Evolutionary conservation across 2,113 vertebrate genomes (phyloP).

Genomic region (Empidonax alnorum): DNA sequence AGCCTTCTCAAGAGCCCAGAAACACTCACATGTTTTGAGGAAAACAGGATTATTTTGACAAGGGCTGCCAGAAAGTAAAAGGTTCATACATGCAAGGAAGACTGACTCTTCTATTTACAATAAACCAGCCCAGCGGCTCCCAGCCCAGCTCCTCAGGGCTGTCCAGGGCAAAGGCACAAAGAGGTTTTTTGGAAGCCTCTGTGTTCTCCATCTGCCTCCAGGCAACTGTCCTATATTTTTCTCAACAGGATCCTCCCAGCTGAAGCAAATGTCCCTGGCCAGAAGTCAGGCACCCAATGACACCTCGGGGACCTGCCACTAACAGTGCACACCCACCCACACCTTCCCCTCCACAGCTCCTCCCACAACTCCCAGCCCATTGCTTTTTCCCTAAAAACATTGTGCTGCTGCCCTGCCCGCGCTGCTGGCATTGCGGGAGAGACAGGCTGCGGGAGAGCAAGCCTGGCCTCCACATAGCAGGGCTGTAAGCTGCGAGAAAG

Average conservation of each 20-base stretch:
- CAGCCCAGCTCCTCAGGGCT: slow-evolving; percentile 9
- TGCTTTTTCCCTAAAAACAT: accelerated
- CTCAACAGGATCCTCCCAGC: neutral
- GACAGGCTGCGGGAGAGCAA: neutral
- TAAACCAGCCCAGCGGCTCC: neutral
- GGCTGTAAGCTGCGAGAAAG: neutral
- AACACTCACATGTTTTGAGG: slow-evolving; percentile 6
- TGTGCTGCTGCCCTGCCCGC: accelerated
- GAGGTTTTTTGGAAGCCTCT: slow-evolving; percentile 40
- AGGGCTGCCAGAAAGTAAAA: slow-evolving; percentile 39
- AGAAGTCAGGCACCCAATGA: neutral
- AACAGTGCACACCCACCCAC: neutral
- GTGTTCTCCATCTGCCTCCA: neutral
- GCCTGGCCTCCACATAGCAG: neutral
- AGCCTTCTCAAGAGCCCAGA: neutral
- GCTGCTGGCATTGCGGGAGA: neutral
- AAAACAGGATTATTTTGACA: slow-evolving; percentile 50
- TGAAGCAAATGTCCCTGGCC: neutral
- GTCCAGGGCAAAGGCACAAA: slow-evolving; percentile 46
- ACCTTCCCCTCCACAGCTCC: neutral
- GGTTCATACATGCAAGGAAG: neutral
- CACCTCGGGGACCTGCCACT: neutral
- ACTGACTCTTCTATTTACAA: slow-evolving; percentile 28
- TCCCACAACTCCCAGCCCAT: neutral
- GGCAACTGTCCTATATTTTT: slow-evolving; percentile 28